These are phyloP conservation scores for Sphinx pinastri DNA, from an alignment of 2,888 invertebrate genomes.

Conservation along the genomic window DNA sequence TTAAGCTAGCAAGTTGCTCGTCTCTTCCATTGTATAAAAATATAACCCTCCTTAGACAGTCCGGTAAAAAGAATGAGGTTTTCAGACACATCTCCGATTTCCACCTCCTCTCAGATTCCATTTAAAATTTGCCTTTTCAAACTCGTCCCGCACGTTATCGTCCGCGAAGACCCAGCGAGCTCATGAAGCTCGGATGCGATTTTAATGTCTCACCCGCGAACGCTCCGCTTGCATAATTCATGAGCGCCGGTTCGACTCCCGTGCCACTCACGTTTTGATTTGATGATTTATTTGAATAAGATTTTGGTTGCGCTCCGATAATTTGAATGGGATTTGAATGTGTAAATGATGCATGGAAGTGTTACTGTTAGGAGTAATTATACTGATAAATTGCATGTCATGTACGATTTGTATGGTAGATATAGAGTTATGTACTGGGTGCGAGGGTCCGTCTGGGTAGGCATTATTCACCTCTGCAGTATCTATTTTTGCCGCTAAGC, in stretches of 20 bases:
- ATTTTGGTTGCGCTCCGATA: constrained; percentile 7
- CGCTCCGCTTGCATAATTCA: constrained; percentile 68
- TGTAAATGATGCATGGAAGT: neutral
- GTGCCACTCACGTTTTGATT: constrained; percentile 39
- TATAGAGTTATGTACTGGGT: too few species aligned
- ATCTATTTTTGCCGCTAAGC: too few species aligned
- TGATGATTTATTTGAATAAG: constrained; percentile 37
- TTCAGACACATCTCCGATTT: neutral
- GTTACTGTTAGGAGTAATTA: neutral
- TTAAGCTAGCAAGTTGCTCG: too few species aligned
- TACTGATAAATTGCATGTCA: neutral
- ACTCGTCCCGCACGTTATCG: neutral
- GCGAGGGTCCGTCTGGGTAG: too few species aligned
- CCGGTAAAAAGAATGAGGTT: neutral
- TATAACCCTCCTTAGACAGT: too few species aligned
- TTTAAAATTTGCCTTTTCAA: constrained; percentile 19
- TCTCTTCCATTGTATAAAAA: too few species aligned
- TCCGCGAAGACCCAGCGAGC: constrained; percentile 31
- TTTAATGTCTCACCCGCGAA: constrained; percentile 72
- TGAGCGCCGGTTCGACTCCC: constrained; percentile 41
- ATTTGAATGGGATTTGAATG: neutral
- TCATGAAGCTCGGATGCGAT: constrained; percentile 67
- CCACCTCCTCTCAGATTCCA: neutral
- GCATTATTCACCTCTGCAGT: too few species aligned
- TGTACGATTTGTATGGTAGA: too few species aligned